Percentiles rank a stretch among this genome's conserved stretches.
phyloP scores from a whole-genome alignment of 2,113 vertebrate genomes.

The Brachypodius melanocephalos region DNA sequence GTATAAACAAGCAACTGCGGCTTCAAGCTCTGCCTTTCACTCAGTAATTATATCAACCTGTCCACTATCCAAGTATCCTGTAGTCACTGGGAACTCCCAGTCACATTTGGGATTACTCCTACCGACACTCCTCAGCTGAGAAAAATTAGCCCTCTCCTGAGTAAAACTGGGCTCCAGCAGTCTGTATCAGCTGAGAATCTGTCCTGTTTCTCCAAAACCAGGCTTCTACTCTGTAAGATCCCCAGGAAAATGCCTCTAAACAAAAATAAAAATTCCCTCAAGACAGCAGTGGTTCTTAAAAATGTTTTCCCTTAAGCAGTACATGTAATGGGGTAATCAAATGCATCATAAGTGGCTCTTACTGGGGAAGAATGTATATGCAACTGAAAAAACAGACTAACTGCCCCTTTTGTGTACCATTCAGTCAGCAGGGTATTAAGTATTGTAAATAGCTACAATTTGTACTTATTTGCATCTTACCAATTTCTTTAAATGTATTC shows the following conservation, averaged over 20 bases:
- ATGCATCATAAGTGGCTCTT: not conserved
- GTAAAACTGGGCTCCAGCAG: not conserved
- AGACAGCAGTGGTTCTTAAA: not conserved
- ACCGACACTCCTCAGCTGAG: not conserved
- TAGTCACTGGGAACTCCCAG: not conserved
- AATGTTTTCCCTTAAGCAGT: not conserved
- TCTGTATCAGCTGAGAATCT: not conserved
- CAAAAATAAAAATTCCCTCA: not conserved
- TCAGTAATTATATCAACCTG: not conserved
- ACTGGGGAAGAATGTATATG: not conserved
- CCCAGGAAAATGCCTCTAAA: not conserved
- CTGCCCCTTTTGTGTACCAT: not conserved
- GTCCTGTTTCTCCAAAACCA: not conserved
- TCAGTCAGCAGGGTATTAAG: not conserved
- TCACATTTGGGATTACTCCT: not conserved
- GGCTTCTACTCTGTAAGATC: not conserved
- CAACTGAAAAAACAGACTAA: slow-evolving; percentile 20
- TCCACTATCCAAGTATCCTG: not conserved
- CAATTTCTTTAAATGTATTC: not conserved
- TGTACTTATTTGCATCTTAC: not conserved
- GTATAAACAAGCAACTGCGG: not conserved
- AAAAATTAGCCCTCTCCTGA: not conserved
- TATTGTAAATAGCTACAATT: not conserved
- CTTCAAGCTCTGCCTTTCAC: not conserved
- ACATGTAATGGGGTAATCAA: not conserved